phyloP scores from a whole-genome alignment of 2,113 vertebrate genomes.

The Orycteropus afer region DNA sequence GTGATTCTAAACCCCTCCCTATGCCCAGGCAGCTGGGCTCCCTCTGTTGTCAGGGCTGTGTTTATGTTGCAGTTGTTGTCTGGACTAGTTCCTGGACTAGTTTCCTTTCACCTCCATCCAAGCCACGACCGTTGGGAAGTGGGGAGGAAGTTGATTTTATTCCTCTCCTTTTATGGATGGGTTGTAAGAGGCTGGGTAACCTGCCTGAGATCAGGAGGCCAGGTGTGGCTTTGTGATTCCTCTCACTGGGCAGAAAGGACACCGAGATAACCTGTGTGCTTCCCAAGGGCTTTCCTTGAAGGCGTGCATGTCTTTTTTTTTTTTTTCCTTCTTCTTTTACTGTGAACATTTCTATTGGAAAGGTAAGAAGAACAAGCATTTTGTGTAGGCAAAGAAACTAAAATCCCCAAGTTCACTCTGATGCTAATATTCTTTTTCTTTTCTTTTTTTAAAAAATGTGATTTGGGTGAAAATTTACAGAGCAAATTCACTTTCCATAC shows the following conservation, averaged over 20 bases:
- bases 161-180: not conserved
- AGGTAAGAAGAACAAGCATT: too few species aligned
- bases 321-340: too few species aligned
- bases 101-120: not conserved
- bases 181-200: not conserved
- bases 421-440: too few species aligned
- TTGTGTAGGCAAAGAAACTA: too few species aligned
- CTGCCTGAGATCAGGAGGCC: not conserved
- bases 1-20: not conserved
- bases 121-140: not conserved
- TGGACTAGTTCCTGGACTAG: too few species aligned
- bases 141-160: not conserved
- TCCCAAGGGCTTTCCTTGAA: not conserved
- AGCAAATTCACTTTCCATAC: too few species aligned
- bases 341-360: too few species aligned
- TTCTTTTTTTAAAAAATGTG: too few species aligned
- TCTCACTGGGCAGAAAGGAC: not conserved
- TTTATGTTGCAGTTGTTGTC: accelerated
- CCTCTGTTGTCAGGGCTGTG: not conserved
- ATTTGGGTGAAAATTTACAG: too few species aligned
- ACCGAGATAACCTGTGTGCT: not conserved
- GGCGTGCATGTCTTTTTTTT: not conserved
- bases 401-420: too few species aligned
- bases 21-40: not conserved
- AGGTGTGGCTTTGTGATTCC: not conserved